phyloP scores from a whole-genome alignment of 92 coral and sea anemone genomes.

The Porites divaricata region DNA sequence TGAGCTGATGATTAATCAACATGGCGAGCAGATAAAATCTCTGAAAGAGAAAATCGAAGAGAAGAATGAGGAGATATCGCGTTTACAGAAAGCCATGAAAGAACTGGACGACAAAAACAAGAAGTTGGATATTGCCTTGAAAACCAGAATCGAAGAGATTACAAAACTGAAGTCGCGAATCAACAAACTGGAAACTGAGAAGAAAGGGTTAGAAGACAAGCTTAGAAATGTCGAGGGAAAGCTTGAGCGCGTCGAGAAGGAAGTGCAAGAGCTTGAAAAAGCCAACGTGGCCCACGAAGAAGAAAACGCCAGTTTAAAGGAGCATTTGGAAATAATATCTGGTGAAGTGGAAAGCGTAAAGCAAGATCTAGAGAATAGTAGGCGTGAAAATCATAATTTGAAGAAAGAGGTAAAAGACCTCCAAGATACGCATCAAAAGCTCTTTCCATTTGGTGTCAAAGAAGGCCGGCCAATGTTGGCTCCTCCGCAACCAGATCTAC shows the following conservation, averaged over 20 bases:
- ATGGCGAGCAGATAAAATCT: conserved; percentile 37
- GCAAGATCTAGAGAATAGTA: conserved; percentile 5
- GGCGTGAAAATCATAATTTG: conserved; percentile 42
- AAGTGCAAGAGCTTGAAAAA: conserved; percentile 29
- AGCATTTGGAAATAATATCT: conserved; percentile 17
- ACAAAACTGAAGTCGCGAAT: conserved; percentile 45
- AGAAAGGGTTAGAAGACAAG: conserved; percentile 52
- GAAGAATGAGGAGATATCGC: conserved; percentile 59
- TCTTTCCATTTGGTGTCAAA: conserved; percentile 2
- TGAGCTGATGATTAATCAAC: conserved; percentile 17
- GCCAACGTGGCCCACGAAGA: conserved; percentile 53
- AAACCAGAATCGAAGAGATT: conserved; percentile 47
- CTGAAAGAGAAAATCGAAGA: conserved; percentile 44
- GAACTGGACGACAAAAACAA: conserved; percentile 58
- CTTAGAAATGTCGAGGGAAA: conserved; percentile 46
- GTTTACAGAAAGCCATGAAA: conserved; percentile 24
- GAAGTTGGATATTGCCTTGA: conserved; percentile 41
- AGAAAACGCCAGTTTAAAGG: conserved; percentile 14
- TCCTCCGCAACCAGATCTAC: conserved; percentile 20
- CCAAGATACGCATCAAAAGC: conserved; percentile 28
- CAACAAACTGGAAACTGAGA: conserved; percentile 52
- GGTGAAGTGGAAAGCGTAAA: conserved; percentile 31
- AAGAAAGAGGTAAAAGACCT: conserved; percentile 54
- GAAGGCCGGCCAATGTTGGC: conserved; percentile 26
- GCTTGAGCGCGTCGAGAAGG: conserved; percentile 51